phyloP scores from a whole-genome alignment of 2,797 vertebrate genomes.

The Octomys mimax region DNA sequence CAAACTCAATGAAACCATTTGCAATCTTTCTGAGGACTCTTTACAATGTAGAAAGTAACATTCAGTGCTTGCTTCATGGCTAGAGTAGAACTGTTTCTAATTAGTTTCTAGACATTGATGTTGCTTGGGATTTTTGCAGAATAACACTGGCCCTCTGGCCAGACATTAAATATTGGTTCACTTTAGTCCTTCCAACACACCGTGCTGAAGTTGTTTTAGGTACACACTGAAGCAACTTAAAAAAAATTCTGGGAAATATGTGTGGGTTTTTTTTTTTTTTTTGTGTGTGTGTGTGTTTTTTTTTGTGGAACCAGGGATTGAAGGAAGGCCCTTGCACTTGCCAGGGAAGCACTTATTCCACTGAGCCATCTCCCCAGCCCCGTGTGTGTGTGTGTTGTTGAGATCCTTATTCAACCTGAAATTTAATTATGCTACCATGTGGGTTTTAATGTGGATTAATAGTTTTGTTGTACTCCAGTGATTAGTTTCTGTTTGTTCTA shows the following conservation, averaged over 20 bases:
- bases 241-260: slow-evolving; percentile 68
- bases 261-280: slow-evolving; percentile 71
- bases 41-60: not conserved
- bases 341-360: too few relatives aligned
- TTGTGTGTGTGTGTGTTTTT: too few relatives aligned
- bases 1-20: slow-evolving; percentile 35
- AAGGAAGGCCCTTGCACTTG: too few relatives aligned
- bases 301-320: too few relatives aligned
- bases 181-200: slow-evolving; percentile 53
- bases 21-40: not conserved
- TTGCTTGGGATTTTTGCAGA: slow-evolving; percentile 30
- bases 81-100: slow-evolving; percentile 28
- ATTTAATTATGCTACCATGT: slow-evolving; percentile 87
- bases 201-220: slow-evolving; percentile 69
- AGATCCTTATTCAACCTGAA: slow-evolving; percentile 84
- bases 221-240: slow-evolving; percentile 77
- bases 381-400: slow-evolving; percentile 77
- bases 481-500: slow-evolving; percentile 94
- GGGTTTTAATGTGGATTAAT: slow-evolving; percentile 93
- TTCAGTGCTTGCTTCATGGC: not conserved
- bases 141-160: not conserved
- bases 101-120: not conserved
- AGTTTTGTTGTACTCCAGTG: slow-evolving; percentile 90
- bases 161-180: slow-evolving; percentile 55
- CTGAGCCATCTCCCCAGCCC: too few relatives aligned